Base-by-base conservation (phyloP, 1,140 invertebrate species). In the Anthonomus grandis region DNA sequence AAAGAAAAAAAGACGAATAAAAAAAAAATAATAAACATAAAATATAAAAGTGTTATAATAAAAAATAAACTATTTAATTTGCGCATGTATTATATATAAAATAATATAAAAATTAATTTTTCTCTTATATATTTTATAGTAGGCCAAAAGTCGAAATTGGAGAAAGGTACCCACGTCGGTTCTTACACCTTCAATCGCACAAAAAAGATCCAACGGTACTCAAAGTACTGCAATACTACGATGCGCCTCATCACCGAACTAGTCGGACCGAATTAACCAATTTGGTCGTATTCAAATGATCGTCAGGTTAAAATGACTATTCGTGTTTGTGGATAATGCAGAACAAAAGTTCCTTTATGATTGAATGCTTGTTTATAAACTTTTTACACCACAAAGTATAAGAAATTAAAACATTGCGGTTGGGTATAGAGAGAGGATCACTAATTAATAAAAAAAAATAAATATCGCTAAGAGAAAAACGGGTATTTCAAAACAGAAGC, bases 241-340 rank as follows among this genome's bases (percentile, higher is more conserved):
- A n/a, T n/a, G n/a, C n/a, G n/a, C n/a, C n/a, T n/a, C n/a, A n/a
- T n/a, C 18, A 17, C 19, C 5, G 47, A 50, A 50, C 47, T 37
- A 36, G 47, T 50, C 31, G 38, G 47, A 18, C 47, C 31, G 23
- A 50, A 50, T 37, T 50, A 8, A 36, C 22, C 15, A 10, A 21
- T 50, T 50, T 50, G 37, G 31, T 50, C 15, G 9, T 50, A 50
- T 50, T 50, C 34, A 50, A 50, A 50, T 50, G 47, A 50, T n/a
- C n/a, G n/a, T n/a, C n/a, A n/a, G n/a, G n/a, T n/a, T n/a, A n/a
- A n/a, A n/a, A n/a, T n/a, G n/a, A n/a, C n/a, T n/a, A n/a, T n/a
- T n/a, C n/a, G n/a, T n/a, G n/a, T n/a, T n/a, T n/a, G n/a, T n/a
- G n/a, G n/a, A n/a, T n/a, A n/a, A n/a, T n/a, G n/a, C n/a, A n/a